Percentiles rank a stretch among this genome's conserved stretches.
phyloP scores from a whole-genome alignment of 1,140 invertebrate species.

The Drosophila subpulchrella region DNA sequence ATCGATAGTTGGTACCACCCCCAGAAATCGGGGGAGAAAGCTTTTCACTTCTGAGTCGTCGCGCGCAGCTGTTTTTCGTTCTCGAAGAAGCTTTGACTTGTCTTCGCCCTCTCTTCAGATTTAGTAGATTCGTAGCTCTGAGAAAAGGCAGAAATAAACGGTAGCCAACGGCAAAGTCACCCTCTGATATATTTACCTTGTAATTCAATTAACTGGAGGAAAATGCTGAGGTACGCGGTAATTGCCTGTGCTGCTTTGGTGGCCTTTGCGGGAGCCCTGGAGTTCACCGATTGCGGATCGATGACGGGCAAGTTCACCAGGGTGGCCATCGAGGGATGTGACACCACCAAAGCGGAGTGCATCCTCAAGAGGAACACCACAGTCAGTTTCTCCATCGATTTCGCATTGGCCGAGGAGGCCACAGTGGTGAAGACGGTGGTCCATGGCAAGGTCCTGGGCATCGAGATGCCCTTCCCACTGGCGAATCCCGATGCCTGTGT shows the following conservation, averaged over 20 bases:
- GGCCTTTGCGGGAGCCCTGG: constrained; percentile 39
- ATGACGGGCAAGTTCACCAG: constrained; percentile 86
- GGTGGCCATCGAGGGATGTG: constrained; percentile 86
- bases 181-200: constrained; percentile 30
- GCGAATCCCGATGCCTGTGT: constrained; percentile 89
- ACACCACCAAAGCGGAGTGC: constrained; percentile 85
- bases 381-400: constrained; percentile 87
- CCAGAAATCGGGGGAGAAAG: constrained; percentile 21
- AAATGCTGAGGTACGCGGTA: constrained; percentile 62
- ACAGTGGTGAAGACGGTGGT: constrained; percentile 86
- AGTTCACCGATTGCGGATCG: constrained; percentile 85
- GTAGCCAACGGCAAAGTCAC: not conserved
- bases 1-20: constrained; percentile 8
- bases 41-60: constrained; percentile 27
- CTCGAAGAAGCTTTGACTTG: constrained; percentile 35
- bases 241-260: constrained; percentile 53
- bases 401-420: constrained; percentile 84
- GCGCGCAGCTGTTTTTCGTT: constrained; percentile 65
- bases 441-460: constrained; percentile 89
- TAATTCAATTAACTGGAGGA: constrained; percentile 67
- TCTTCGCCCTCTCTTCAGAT: constrained; percentile 10
- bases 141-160: constrained; percentile 27
- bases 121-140: constrained; percentile 68
- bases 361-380: constrained; percentile 87
- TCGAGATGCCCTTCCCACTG: constrained; percentile 90